These are phyloP conservation scores for Lasioglossum figueresi DNA, from an alignment of 2,888 invertebrate genomes.

Conservation along the genomic window DNA sequence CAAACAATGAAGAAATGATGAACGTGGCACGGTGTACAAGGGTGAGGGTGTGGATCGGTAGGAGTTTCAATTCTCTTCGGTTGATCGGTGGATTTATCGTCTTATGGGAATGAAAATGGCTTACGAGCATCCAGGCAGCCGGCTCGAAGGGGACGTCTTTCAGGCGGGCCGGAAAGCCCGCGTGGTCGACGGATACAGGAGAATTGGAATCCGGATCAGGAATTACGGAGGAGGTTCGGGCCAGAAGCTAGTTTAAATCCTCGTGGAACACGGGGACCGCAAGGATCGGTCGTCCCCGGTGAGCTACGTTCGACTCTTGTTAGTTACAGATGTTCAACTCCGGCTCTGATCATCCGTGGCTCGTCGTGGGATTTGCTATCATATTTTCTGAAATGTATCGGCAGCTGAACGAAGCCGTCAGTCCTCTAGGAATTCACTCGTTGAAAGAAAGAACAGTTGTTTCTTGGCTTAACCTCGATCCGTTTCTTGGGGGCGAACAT, in stretches of 20 bases:
- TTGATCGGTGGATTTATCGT: conserved; percentile 56
- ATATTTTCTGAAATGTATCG: not conserved
- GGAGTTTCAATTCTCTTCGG: conserved; percentile 50
- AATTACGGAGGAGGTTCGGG: conserved; percentile 43
- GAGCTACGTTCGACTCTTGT: conserved; percentile 26
- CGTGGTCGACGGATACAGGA: conserved; percentile 33
- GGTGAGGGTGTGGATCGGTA: not conserved
- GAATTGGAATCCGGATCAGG: conserved; percentile 63
- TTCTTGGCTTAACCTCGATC: not conserved
- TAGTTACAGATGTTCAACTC: conserved; percentile 27
- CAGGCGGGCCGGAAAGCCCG: conserved; percentile 25
- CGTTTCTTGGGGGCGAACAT: not conserved
- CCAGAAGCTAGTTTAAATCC: conserved; percentile 53
- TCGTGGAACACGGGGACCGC: conserved; percentile 46
- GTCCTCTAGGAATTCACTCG: not conserved
- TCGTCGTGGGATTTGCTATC: not conserved
- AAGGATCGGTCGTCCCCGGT: conserved; percentile 11
- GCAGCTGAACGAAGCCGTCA: not conserved
- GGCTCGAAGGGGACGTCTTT: conserved; percentile 40
- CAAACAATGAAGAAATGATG: not conserved
- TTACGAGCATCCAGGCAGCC: conserved; percentile 6
- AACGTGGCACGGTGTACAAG: not conserved
- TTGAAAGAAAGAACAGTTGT: not conserved
- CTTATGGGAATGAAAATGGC: conserved; percentile 47
- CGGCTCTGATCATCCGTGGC: conserved; percentile 21